phyloP scores from a whole-genome alignment of 2,113 vertebrate species.

The Oncorhynchus keta region DNA sequence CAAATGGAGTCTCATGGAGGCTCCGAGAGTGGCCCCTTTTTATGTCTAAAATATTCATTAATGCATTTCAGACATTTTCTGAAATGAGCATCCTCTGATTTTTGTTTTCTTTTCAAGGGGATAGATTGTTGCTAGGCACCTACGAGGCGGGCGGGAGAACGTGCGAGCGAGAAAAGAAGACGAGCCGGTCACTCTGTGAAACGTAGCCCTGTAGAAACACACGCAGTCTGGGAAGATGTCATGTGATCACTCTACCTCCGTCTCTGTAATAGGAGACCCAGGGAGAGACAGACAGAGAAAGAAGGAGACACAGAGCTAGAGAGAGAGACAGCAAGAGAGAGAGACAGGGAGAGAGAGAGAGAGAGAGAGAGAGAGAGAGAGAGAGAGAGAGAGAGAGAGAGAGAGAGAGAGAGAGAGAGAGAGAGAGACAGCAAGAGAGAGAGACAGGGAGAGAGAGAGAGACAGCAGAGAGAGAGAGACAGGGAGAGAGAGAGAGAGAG shows the following conservation, averaged over 20 bases:
- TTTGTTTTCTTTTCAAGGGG: conserved; percentile 62
- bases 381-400: conserved; percentile 4
- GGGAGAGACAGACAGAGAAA: conserved; percentile 26
- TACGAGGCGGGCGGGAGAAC: conserved; percentile 46
- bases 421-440: background rate
- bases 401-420: conserved; percentile 7
- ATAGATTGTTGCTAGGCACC: conserved; percentile 65
- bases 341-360: background rate
- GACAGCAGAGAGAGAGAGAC: background rate
- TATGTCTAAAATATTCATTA: conserved; percentile 71
- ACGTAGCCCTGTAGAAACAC: conserved; percentile 12
- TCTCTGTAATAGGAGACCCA: conserved; percentile 48
- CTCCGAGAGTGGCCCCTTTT: conserved; percentile 54
- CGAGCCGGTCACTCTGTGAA: conserved; percentile 43
- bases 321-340: background rate
- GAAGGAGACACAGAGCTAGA: background rate
- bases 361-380: too few relatives aligned
- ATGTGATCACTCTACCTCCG: conserved; percentile 33
- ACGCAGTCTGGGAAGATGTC: conserved; percentile 33
- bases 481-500: background rate
- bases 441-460: background rate
- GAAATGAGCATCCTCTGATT: conserved; percentile 55
- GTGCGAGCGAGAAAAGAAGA: background rate
- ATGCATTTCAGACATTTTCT: conserved; percentile 60
- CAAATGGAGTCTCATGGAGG: conserved; percentile 62